These are phyloP conservation scores for Apogon hyalosoma DNA, from an alignment of 2,797 vertebrate species.

Conservation along the genomic window DNA sequence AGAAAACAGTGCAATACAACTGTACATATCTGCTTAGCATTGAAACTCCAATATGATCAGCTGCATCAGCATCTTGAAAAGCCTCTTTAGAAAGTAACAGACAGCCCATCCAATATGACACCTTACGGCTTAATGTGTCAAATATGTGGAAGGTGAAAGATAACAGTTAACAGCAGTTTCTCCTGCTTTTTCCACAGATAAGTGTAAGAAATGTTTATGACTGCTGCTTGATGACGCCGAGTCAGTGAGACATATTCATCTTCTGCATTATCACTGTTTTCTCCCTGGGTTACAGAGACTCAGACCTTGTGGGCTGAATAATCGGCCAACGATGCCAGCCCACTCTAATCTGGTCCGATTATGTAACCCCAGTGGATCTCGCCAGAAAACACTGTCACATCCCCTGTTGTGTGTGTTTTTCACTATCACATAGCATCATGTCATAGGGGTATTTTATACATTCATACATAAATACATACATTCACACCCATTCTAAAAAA, in stretches of 20 bases:
- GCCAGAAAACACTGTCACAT: no score
- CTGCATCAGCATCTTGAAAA: no score
- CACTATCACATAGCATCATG: neutral
- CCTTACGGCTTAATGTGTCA: no score
- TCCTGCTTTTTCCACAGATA: neutral
- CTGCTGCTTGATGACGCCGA: slow-evolving; percentile 5
- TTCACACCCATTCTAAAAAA: neutral
- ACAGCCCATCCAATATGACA: no score
- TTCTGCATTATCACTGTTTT: neutral
- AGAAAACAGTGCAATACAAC: no score
- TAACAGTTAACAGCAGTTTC: no score
- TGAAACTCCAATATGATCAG: no score
- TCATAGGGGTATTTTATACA: neutral
- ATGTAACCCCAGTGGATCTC: neutral
- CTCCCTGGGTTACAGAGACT: neutral
- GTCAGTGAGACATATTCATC: neutral
- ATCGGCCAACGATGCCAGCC: neutral
- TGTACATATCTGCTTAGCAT: no score
- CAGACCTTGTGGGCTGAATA: neutral
- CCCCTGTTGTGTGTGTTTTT: neutral
- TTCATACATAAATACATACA: no score
- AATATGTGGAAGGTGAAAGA: no score
- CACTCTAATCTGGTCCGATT: slow-evolving; percentile 14
- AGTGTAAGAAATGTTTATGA: neutral
- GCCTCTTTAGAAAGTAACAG: no score